Evolutionary conservation across 2,888 invertebrate genomes (phyloP), one percentile per base, ranked within the genome.

Genomic region (Clostera curtula): DNA sequence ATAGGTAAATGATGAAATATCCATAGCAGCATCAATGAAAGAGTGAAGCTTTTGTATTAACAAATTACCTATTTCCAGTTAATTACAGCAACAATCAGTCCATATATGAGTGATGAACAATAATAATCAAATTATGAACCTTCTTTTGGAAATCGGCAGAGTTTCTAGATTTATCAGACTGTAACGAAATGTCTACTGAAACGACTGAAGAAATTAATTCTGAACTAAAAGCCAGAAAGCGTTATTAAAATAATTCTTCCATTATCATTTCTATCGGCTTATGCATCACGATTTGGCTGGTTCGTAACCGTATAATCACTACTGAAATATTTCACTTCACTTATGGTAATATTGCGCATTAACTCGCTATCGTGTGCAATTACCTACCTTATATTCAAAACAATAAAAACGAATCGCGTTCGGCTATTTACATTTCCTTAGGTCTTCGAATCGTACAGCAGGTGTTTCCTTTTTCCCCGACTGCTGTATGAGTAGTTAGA

Each of bases 291-390:
- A 59, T 55, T 51, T 38, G 46, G 47, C 48, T 49, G 46, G 36
- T 45, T 49, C 47, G 51, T 56, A 57, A 59, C 53, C 57, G 48
- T 52, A 40, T 67, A 70, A 70, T 67, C 56, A 60, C 58, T 62
- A 68, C 66, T 68, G 64, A 69, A 73, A 71, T 66, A 66, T 69
- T 72, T 68, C 64, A 65, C 59, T 49, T 67, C 69, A 71, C 69
- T 74, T 73, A 68, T 54, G 56, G 64, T 72, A 74, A 71, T 74
- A 74, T 71, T 52, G 66, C 65, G 62, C 66, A 74, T 72, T 73
- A 74, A 65, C 58, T 56, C 58, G 56, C 64, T 67, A 76, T 70
- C 62, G 69, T 58, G 61, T 61, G 59, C 63, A 54, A n/a, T n/a
- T 69, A 70, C 75, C 74, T 79, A 72, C 58, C 55, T 62, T 54